Evolutionary conservation across 2,888 invertebrate genomes (phyloP).

Genomic region (Sussaba pulchella): DNA sequence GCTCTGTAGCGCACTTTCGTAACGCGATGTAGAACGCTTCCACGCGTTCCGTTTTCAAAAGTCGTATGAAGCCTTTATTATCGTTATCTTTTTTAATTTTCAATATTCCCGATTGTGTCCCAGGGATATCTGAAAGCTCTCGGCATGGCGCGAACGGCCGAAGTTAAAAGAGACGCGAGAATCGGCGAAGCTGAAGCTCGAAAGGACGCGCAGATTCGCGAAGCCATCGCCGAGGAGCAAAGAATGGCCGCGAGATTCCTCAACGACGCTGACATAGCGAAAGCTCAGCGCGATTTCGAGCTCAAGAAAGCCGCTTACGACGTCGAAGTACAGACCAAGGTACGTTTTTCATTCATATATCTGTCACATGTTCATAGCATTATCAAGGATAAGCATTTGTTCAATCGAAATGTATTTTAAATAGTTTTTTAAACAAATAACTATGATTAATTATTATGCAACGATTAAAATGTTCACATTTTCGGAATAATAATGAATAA

Average conservation of each 20-base stretch:
- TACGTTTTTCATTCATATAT: no score
- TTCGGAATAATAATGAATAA: no score
- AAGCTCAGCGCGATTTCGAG: constrained; percentile 98
- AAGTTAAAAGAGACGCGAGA: constrained; percentile 97
- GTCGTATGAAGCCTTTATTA: not conserved
- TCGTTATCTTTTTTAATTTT: no score
- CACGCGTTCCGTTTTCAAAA: constrained; percentile 20
- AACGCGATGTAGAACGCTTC: constrained; percentile 53
- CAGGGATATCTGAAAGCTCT: constrained; percentile 97
- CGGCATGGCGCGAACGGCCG: constrained; percentile 97
- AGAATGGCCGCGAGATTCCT: constrained; percentile 96
- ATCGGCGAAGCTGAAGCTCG: constrained; percentile 99
- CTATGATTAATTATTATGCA: no score
- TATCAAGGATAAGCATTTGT: no score
- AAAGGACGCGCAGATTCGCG: constrained; percentile 95
- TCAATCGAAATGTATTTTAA: not conserved
- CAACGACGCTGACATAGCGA: constrained; percentile 99
- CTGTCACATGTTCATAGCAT: no score
- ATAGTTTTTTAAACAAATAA: no score
- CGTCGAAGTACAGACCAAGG: constrained; percentile 97
- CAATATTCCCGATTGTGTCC: constrained; percentile 55
- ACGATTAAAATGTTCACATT: no score
- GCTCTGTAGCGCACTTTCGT: constrained; percentile 40
- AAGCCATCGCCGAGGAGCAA: constrained; percentile 98
- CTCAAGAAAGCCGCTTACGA: constrained; percentile 98